Evolutionary conservation across 1,140 invertebrate genomes (phyloP), one percentile per base, ranked within the genome.

Genomic region (Theocolax elegans): DNA sequence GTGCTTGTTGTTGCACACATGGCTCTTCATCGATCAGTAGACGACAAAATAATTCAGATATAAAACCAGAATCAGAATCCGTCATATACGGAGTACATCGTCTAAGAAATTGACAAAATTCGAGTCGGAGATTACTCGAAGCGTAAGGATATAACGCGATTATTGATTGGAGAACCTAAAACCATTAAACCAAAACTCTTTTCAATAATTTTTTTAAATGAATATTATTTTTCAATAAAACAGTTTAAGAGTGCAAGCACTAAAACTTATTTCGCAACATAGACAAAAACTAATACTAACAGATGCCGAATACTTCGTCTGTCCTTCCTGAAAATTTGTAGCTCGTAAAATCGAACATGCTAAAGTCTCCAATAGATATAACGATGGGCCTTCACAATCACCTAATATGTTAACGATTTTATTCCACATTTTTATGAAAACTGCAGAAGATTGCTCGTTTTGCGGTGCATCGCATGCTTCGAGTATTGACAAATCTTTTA

Each of bases 141-240:
- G 76, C 35, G 46, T 75, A 69, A 0, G 72, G 40, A 13, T 71
- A 72, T 2, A 74, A 75, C 12, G 68, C 46, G 1, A 54, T 21
- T 19, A 83, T 73, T 0, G 71, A 75, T 12, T 73, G 69, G 0
- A 83, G 59, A 53, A 83, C 77, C 83, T 84, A n/a, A n/a, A n/a
- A n/a, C n/a, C n/a, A 8, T 17, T 17, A 17, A 7, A 19, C 19
- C 1, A 48, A 17, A 48, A 48, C 8, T 48, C 19, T 48, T 8
- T 3, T 17, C 1, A 48, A 17, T 48, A 17, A 48, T 17, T 19
- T 17, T 17, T 44, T 44, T 44, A 15, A 44, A n/a, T 44, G 3
- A n/a, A 44, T 44, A 15, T 15, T 44, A 44, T 44, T 6, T 44
- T n/a, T 15, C 3, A 44, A 44, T 44, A 44, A 51, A 51, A n/a